These are phyloP conservation scores for Drosophila oshimai DNA, from an alignment of 1,140 invertebrate genomes.

Conservation along the genomic window DNA sequence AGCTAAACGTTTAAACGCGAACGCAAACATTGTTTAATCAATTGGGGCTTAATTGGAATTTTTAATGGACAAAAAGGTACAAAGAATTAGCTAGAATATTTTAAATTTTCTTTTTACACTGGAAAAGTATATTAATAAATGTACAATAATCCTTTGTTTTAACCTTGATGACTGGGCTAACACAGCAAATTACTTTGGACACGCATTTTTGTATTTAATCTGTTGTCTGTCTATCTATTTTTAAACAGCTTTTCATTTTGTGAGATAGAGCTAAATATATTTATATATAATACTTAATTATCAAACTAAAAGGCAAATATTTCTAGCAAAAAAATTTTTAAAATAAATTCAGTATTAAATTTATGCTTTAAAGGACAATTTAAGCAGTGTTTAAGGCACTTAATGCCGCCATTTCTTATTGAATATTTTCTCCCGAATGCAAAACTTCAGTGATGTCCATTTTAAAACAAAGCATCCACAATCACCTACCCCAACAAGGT, in stretches of 20 bases:
- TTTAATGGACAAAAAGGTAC: not conserved
- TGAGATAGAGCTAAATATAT: not conserved
- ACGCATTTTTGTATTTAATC: not conserved
- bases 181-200: too few species aligned
- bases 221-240: not conserved
- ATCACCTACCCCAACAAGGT: slow-evolving; percentile 31
- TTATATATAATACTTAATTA: too few species aligned
- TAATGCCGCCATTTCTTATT: not conserved
- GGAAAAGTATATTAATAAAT: too few species aligned
- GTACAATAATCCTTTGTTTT: too few species aligned
- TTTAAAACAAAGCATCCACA: not conserved
- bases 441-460: not conserved
- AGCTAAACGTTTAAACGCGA: slow-evolving; percentile 22
- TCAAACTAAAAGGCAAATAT: too few species aligned
- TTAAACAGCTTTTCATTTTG: not conserved
- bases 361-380: too few species aligned
- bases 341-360: too few species aligned
- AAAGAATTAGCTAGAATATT: too few species aligned
- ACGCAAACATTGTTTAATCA: not conserved
- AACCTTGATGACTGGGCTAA: too few species aligned
- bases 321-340: too few species aligned
- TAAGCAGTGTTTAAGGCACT: too few species aligned
- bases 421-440: not conserved
- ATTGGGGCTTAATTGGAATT: not conserved
- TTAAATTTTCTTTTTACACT: not conserved